A percentile compares a stretch with the other conserved stretches of the same genome.
These are phyloP conservation scores for Dyspetes luteomarginatus DNA, from an alignment of 2,888 invertebrate species.

Conservation along the genomic window DNA sequence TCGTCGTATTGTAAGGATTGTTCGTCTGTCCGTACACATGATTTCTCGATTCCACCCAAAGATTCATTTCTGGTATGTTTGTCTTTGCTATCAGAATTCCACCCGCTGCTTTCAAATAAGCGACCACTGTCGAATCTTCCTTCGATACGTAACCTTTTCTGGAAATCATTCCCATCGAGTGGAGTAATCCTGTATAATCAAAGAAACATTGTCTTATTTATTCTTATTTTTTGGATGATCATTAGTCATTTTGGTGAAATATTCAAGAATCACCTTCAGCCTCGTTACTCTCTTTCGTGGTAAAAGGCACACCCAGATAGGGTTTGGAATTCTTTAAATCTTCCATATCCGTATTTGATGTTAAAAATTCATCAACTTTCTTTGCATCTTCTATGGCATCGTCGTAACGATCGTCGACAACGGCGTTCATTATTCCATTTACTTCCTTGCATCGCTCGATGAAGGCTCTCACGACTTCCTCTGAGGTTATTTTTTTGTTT, in stretches of 20 bases:
- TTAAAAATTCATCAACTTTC: constrained; percentile 88
- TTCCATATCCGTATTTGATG: constrained; percentile 85
- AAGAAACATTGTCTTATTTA: constrained; percentile 21
- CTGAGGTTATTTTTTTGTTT: constrained; percentile 86
- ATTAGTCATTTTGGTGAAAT: constrained; percentile 16
- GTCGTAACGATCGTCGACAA: constrained; percentile 92
- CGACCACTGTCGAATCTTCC: constrained; percentile 92
- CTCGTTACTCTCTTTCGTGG: constrained; percentile 94
- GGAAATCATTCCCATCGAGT: constrained; percentile 88
- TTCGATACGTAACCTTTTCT: constrained; percentile 87
- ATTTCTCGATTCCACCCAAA: constrained; percentile 96
- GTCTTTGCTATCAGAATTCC: constrained; percentile 94
- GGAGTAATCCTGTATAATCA: constrained; percentile 83
- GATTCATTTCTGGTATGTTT: constrained; percentile 97
- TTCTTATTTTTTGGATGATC: not conserved
- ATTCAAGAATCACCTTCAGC: constrained; percentile 86
- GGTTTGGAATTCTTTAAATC: constrained; percentile 89
- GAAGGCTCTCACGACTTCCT: constrained; percentile 89
- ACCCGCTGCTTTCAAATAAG: constrained; percentile 90
- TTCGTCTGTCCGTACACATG: constrained; percentile 94
- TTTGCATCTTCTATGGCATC: constrained; percentile 92
- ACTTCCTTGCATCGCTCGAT: constrained; percentile 91
- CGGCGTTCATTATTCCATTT: constrained; percentile 91
- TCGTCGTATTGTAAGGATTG: constrained; percentile 95
- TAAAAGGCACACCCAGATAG: constrained; percentile 96